Evolutionary conservation across 92 coral and sea anemone genomes (phyloP).

Genomic region (Phenganax subtilis): DNA sequence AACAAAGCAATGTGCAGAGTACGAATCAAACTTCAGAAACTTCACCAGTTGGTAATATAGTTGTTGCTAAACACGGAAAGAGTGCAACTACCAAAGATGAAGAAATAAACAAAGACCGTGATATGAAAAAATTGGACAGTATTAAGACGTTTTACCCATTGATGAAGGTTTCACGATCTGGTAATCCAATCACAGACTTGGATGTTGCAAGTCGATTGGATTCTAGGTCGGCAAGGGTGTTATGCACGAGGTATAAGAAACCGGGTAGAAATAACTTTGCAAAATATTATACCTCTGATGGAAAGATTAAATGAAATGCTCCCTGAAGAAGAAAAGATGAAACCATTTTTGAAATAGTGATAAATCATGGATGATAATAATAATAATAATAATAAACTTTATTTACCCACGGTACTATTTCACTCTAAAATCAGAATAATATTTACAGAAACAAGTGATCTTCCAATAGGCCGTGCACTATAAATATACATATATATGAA

Average conservation of each 20-base stretch:
- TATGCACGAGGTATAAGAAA: conserved; percentile 64
- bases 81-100: conserved; percentile 33
- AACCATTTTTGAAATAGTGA: conserved; percentile 52
- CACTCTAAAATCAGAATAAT: too few species aligned
- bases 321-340: conserved; percentile 79
- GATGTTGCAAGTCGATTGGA: conserved; percentile 70
- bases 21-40: conserved; percentile 40
- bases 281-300: conserved; percentile 85
- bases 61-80: conserved; percentile 72
- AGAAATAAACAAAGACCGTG: conserved; percentile 59
- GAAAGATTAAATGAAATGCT: conserved; percentile 79
- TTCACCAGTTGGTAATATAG: conserved; percentile 73
- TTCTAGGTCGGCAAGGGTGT: conserved; percentile 48
- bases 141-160: conserved; percentile 64
- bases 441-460: too few species aligned
- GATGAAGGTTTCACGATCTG: conserved; percentile 64
- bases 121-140: conserved; percentile 53
- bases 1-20: conserved; percentile 66
- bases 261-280: conserved; percentile 77
- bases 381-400: too few species aligned
- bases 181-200: conserved; percentile 56
- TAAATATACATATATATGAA: too few species aligned
- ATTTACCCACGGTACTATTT: too few species aligned
- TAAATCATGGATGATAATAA: not conserved
- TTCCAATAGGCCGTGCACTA: too few species aligned